Conservation (phyloP, 2,888 invertebrate genomes). For the Nymphalis polychloros region DNA sequence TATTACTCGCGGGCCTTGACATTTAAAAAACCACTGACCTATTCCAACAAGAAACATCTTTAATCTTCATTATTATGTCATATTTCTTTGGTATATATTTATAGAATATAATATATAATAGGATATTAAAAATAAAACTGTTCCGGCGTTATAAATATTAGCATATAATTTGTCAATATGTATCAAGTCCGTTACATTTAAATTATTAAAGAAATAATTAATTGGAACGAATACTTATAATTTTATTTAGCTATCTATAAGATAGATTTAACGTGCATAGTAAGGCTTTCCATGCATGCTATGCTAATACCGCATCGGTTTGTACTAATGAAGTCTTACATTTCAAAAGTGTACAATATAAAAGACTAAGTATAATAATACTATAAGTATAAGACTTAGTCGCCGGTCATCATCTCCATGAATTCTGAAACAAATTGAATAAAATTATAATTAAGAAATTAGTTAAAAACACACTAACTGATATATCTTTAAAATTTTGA, state of each 20-base stretch:
- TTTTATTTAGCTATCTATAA: slow-evolving; percentile 65
- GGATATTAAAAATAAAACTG: slow-evolving; percentile 39
- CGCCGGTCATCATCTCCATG: slow-evolving; percentile 97
- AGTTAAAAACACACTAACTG: no score
- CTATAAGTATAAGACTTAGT: slow-evolving; percentile 79
- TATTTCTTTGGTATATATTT: no score
- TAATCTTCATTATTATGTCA: no score
- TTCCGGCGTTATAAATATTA: slow-evolving; percentile 73
- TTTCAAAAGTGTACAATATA: slow-evolving; percentile 57
- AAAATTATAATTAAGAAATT: slow-evolving; percentile 1
- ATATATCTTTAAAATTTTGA: no score
- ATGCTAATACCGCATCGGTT: slow-evolving; percentile 77
- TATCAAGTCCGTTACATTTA: slow-evolving; percentile 55
- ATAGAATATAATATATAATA: not conserved
- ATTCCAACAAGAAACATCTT: no score
- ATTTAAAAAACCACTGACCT: no score
- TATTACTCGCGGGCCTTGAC: no score
- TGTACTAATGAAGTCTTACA: slow-evolving; percentile 71
- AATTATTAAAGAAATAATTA: slow-evolving; percentile 77
- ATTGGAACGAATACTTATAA: slow-evolving; percentile 57
- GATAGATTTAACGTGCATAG: slow-evolving; percentile 57
- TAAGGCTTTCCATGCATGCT: slow-evolving; percentile 42
- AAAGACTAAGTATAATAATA: slow-evolving; percentile 62
- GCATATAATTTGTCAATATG: slow-evolving; percentile 57
- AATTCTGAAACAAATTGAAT: slow-evolving; percentile 85